phyloP scores from a whole-genome alignment of 2,113 vertebrate species.

The Ochotona princeps region DNA sequence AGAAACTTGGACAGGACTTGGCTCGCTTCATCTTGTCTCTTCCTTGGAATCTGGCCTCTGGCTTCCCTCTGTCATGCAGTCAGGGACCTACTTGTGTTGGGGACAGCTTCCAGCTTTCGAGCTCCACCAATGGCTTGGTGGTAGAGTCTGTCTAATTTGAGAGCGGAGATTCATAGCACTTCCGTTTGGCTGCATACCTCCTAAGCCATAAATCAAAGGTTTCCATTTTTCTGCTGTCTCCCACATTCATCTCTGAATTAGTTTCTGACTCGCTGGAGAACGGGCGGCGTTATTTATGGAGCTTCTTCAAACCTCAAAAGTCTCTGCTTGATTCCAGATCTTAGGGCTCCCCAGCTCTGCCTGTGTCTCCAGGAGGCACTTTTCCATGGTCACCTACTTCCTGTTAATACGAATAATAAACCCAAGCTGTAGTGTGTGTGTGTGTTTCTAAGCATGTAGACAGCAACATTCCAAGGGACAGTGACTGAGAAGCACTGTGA shows the following conservation, averaged over 20 bases:
- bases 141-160: neutral
- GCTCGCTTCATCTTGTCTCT: neutral
- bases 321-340: neutral
- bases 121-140: neutral
- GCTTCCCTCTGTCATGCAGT: neutral
- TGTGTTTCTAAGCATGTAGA: neutral
- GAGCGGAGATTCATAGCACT: neutral
- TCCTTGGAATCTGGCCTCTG: neutral
- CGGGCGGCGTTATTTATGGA: neutral
- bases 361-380: neutral
- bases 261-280: neutral
- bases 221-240: constrained; percentile 4
- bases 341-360: neutral
- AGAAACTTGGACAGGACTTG: neutral
- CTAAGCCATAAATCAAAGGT: neutral
- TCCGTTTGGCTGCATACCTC: neutral
- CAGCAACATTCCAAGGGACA: neutral
- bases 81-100: neutral
- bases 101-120: neutral
- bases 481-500: neutral
- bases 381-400: neutral
- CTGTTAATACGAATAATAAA: neutral
- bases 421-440: neutral
- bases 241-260: neutral
- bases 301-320: neutral